Percentiles rank a stretch among this genome's conserved stretches.
phyloP scores from a whole-genome alignment of 2,888 invertebrate genomes.

The Drosophila borborema region DNA sequence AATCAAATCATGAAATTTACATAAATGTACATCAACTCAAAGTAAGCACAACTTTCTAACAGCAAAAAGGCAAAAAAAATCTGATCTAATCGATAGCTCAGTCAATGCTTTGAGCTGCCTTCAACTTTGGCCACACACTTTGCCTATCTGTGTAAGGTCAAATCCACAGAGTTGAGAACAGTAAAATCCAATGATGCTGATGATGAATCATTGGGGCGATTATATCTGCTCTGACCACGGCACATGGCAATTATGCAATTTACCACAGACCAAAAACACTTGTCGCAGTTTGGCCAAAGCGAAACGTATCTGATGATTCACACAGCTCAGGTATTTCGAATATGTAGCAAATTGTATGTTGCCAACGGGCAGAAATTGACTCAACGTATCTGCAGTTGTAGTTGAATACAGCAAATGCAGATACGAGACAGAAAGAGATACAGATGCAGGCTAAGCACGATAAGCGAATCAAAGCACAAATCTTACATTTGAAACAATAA shows the following conservation, averaged over 20 bases:
- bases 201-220: slow-evolving; percentile 61
- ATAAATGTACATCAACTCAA: no score
- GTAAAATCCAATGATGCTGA: slow-evolving; percentile 24
- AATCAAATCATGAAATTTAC: no score
- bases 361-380: slow-evolving; percentile 40
- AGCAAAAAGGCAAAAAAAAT: background rate
- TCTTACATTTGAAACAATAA: slow-evolving; percentile 66
- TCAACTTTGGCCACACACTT: slow-evolving; percentile 23
- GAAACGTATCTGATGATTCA: slow-evolving; percentile 66
- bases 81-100: background rate
- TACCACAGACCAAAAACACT: slow-evolving; percentile 60
- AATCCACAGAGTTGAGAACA: slow-evolving; percentile 26
- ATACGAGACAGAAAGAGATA: slow-evolving; percentile 5
- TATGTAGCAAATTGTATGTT: slow-evolving; percentile 52
- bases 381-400: slow-evolving; percentile 16
- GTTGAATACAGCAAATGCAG: slow-evolving; percentile 4
- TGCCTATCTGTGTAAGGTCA: slow-evolving; percentile 22
- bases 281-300: slow-evolving; percentile 54
- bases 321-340: slow-evolving; percentile 49
- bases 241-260: slow-evolving; percentile 74
- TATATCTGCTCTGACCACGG: slow-evolving; percentile 47
- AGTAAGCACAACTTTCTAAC: background rate
- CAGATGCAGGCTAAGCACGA: slow-evolving; percentile 41
- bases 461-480: slow-evolving; percentile 59
- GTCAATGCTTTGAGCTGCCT: background rate